These are phyloP conservation scores for Zaprionus lineosus DNA, from an alignment of 2,888 invertebrate genomes.

Conservation along the genomic window DNA sequence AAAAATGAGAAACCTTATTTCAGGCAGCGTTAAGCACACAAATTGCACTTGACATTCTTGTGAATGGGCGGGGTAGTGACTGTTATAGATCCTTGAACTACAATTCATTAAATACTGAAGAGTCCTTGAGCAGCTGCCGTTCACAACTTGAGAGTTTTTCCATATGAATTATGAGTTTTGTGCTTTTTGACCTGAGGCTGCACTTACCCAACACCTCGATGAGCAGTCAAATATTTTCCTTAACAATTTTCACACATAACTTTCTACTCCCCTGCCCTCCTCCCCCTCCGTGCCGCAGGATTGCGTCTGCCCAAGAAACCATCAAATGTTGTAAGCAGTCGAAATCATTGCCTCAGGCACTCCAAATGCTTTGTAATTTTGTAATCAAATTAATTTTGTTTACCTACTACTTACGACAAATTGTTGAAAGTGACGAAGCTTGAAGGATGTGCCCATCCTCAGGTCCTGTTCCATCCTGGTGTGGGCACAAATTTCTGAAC, in stretches of 20 bases:
- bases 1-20: slow-evolving; percentile 68
- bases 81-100: background rate
- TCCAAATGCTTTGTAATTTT: slow-evolving; percentile 53
- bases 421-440: slow-evolving; percentile 16
- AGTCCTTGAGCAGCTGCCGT: slow-evolving; percentile 61
- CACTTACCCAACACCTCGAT: slow-evolving; percentile 61
- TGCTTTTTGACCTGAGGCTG: slow-evolving; percentile 40
- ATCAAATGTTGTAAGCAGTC: background rate
- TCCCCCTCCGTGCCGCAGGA: no score
- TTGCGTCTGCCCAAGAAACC: no score
- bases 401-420: slow-evolving; percentile 20
- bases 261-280: no score
- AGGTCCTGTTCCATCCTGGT: background rate
- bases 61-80: slow-evolving; percentile 8
- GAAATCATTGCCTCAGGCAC: slow-evolving; percentile 34
- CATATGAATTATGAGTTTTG: slow-evolving; percentile 25
- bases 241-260: slow-evolving; percentile 46
- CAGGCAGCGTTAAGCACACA: slow-evolving; percentile 75
- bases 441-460: slow-evolving; percentile 7
- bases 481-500: no score
- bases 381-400: slow-evolving; percentile 69
- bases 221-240: slow-evolving; percentile 41
- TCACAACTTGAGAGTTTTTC: slow-evolving; percentile 14
- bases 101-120: slow-evolving; percentile 67
- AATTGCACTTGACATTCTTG: slow-evolving; percentile 60